Percentiles rank a stretch among this genome's conserved stretches.
phyloP scores from a whole-genome alignment of 2,888 invertebrate species.

The Bibio marci region DNA sequence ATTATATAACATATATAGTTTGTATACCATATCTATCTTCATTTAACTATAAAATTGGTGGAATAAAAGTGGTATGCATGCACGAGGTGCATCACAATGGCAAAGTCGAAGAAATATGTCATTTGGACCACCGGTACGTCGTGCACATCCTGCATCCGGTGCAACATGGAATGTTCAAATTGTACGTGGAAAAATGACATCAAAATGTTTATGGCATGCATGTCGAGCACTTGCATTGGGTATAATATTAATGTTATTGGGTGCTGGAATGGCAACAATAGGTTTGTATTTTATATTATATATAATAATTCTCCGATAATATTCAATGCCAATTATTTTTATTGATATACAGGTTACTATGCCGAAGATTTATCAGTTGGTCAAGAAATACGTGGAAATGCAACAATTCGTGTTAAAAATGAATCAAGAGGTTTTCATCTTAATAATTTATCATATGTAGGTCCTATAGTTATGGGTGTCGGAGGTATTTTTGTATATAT shows the following conservation, averaged over 20 bases:
- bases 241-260: constrained; percentile 68
- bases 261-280: constrained; percentile 84
- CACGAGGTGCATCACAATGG: constrained; percentile 18
- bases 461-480: constrained; percentile 93
- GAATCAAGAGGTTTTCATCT: constrained; percentile 70
- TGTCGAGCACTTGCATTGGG: constrained; percentile 83
- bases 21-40: no score
- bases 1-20: no score
- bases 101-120: constrained; percentile 26
- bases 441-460: constrained; percentile 86
- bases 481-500: no score
- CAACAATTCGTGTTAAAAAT: constrained; percentile 62
- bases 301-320: no score
- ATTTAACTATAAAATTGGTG: no score
- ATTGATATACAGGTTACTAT: constrained; percentile 69
- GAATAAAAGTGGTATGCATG: constrained; percentile 18
- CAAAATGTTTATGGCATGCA: constrained; percentile 83
- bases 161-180: constrained; percentile 78
- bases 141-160: constrained; percentile 61
- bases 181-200: constrained; percentile 73
- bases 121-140: constrained; percentile 35
- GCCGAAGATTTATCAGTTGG: constrained; percentile 65
- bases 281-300: constrained; percentile 39
- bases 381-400: constrained; percentile 60
- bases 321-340: no score